Base-by-base conservation (phyloP, 2,113 vertebrate species). In the Camelus dromedarius region DNA sequence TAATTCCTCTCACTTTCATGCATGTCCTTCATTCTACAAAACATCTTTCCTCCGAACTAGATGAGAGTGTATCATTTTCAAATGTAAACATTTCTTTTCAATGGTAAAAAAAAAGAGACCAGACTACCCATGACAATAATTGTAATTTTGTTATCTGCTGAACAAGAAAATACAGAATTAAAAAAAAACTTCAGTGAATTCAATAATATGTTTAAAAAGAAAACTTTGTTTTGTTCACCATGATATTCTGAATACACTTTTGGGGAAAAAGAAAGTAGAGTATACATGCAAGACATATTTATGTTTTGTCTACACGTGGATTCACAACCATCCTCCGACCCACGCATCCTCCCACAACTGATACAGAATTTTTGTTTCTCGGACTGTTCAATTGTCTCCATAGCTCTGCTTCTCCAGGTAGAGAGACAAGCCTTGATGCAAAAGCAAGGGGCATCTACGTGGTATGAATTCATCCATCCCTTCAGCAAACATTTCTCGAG, bases 171-270 rank as follows among this genome's bases (percentile, higher is more conserved):
- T 83, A 46, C 18, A 88, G 70, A 89, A 73, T 79, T 35, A 35
- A 52, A 64, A 38, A 90, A 92, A 93, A 58, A 0, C 38, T 89
- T 35, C 85, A 32, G 8, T 56, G 69, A 85, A 69, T 84, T 83
- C 69, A 96, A 38, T 62, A 9, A 46, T 69, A 12, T 22, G 26
- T 54, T 91, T 79, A 60, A 83, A 77, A 96, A 48, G 30, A 76
- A 92, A 93, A n/a, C 16, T 86, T 56, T 14, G 11, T 70, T 87
- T 92, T 35, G 52, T 67, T 80, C 26, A 89, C 13, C 6, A 69
- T 35, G n/a, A 38, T 79, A 77, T 80, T 89, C 77, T 85, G 54
- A 85, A 93, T 48, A 76, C 11, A 80, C n/a, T 94, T 96, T 79
- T 66, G 6, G 38, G 38, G 38, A 42, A 3, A 35, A 42, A 19